These are phyloP conservation scores for Porites lobata DNA, from an alignment of 92 coral and sea anemone genomes.

Conservation along the genomic window DNA sequence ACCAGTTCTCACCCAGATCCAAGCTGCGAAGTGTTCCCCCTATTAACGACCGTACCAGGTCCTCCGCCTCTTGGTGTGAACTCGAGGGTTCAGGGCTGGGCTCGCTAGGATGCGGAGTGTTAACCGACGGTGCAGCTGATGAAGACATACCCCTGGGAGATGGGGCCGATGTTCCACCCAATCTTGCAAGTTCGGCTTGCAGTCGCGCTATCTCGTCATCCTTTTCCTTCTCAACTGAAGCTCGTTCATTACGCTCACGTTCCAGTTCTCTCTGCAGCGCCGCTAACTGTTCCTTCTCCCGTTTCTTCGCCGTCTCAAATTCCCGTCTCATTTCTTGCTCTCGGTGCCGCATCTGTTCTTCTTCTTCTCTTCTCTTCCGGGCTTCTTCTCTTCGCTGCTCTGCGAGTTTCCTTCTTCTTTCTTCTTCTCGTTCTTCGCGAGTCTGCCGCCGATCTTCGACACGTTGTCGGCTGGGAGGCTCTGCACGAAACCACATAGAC, in stretches of 20 bases:
- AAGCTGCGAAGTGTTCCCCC: constrained; percentile 60
- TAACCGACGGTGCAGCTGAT: constrained; percentile 43
- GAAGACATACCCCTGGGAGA: constrained; percentile 36
- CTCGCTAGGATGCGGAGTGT: constrained; percentile 44
- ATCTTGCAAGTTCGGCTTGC: constrained; percentile 60
- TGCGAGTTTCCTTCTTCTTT: constrained; percentile 55
- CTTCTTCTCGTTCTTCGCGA: constrained; percentile 82
- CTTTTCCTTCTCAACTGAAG: constrained; percentile 62
- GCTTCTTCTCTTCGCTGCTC: constrained; percentile 74
- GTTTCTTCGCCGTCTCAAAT: constrained; percentile 58
- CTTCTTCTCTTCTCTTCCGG: constrained; percentile 52
- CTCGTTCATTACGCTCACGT: constrained; percentile 63
- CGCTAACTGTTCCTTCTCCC: constrained; percentile 61
- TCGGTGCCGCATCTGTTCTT: constrained; percentile 56
- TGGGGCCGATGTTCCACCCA: constrained; percentile 33
- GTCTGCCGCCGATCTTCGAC: constrained; percentile 84
- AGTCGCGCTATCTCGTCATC: constrained; percentile 71
- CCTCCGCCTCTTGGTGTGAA: constrained; percentile 42
- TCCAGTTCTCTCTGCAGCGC: constrained; percentile 66
- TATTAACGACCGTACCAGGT: constrained; percentile 49
- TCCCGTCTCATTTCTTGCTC: constrained; percentile 57
- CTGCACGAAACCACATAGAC: constrained; percentile 79
- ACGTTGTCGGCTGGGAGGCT: constrained; percentile 71
- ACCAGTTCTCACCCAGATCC: constrained; percentile 49
- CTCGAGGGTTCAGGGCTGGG: constrained; percentile 82